Base-by-base conservation (phyloP, 2,797 vertebrate genomes). In the Atherinosoma microstoma region DNA sequence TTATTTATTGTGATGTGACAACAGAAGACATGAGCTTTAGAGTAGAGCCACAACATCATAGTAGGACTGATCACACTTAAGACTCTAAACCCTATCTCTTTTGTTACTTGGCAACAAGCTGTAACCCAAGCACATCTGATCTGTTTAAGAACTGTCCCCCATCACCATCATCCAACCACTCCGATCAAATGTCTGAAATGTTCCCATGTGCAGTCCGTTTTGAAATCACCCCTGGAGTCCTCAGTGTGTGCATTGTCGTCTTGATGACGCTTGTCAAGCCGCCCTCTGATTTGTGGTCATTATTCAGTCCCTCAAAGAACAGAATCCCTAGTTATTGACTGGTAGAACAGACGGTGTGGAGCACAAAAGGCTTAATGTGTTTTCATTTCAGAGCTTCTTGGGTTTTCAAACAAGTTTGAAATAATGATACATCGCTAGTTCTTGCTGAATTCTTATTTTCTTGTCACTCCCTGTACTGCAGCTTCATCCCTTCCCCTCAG, bases 101-200 rank as follows among this genome's bases (percentile, higher is more conserved):
- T 85, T 89, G 91, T 92, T 92, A 90, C 91, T 78, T 89, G 84
- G 93, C 89, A 91, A 94, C 91, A 85, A 73, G 85, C 85, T 74
- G 83, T 80, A 85, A 82, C 78, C 82, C 82, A 84, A 72, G 22
- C 63, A 74, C 77, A 82, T 76, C 47, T 58, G 70, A 75, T 82
- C 73, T 64, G 73, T 86, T 49, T 71, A 47, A 75, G 79, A 80
- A 63, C 47, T 16, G 27, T 20, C 29, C 3, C 45, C 29, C 24
- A 2, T 10, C n/a, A 24, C 58, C 20, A 8, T 29, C 47, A 29
- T 24, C 65, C n/a, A 30, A 40, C 30, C 45, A 38, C 27, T 42
- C 6, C 12, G 22, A 27, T 49, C 58, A 83, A 64, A 76, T 18
- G n/a, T 42, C 61, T 9, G 36, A 0, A 59, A 60, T 45, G 81